A percentile compares a stretch with the other conserved stretches of the same genome.
Conservation (phyloP, 2,797 vertebrate genomes). For the Chromis chromis region DNA sequence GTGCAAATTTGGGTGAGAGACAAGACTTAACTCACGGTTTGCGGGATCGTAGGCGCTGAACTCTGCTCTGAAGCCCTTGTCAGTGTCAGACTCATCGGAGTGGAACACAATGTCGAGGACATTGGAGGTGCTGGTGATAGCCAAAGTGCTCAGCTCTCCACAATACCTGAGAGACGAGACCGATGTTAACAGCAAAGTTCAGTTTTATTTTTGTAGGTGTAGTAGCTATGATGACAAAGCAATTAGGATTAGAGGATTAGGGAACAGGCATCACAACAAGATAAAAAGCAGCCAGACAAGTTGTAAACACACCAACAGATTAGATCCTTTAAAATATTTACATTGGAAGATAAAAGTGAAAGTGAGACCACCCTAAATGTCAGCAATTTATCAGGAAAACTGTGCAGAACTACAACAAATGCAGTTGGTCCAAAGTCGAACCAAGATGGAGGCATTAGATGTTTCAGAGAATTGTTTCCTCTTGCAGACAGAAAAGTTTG, state of each 20-base stretch:
- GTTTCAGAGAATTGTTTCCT: background rate
- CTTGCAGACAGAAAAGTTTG: background rate
- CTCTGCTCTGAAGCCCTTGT: constrained; percentile 84
- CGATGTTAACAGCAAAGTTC: background rate
- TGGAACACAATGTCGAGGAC: constrained; percentile 76
- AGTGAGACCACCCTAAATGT: background rate
- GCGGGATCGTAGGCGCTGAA: constrained; percentile 80
- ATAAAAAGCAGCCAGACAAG: background rate
- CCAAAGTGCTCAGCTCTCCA: constrained; percentile 77
- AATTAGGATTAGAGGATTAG: background rate
- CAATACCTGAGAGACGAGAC: constrained; percentile 79
- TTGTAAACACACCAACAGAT: background rate
- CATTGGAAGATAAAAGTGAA: background rate
- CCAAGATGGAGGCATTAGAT: background rate
- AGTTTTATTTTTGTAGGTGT: background rate
- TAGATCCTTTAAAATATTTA: background rate
- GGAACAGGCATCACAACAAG: background rate
- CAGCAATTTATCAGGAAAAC: background rate
- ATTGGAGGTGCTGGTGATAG: constrained; percentile 73
- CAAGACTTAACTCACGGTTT: constrained; percentile 80
- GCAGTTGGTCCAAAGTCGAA: background rate
- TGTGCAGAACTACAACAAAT: too few relatives aligned
- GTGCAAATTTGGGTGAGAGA: constrained; percentile 19
- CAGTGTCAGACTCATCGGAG: constrained; percentile 84
- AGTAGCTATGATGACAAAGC: background rate